Evolutionary conservation across 2,888 invertebrate genomes (phyloP).

Genomic region (Dilophus febrilis): DNA sequence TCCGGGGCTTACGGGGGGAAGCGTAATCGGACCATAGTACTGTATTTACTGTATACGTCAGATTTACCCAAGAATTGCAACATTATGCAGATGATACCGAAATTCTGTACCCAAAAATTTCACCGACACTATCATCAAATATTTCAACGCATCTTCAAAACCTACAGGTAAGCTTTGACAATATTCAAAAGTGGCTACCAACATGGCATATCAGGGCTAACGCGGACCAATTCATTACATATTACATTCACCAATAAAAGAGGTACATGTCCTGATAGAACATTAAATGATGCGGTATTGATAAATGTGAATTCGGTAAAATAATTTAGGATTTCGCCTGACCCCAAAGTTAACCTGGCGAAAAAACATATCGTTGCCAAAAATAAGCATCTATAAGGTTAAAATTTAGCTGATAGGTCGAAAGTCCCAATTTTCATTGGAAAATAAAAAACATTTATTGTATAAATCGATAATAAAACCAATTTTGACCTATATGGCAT

Average conservation of each 20-base stretch:
- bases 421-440: no score
- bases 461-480: conserved; percentile 7
- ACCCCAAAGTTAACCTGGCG: no score
- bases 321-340: no score
- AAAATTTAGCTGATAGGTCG: no score
- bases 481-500: conserved; percentile 9
- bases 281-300: neutral
- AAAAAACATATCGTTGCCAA: no score
- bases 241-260: conserved; percentile 13
- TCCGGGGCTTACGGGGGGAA: conserved; percentile 11
- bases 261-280: conserved; percentile 8
- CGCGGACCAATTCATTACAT: conserved; percentile 11
- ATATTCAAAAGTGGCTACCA: conserved; percentile 10
- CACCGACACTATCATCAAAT: conserved; percentile 9
- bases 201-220: conserved; percentile 13
- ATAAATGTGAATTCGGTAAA: no score
- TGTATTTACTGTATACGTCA: conserved; percentile 9
- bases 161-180: conserved; percentile 11
- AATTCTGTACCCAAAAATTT: conserved; percentile 6
- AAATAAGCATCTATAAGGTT: no score
- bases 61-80: conserved; percentile 8
- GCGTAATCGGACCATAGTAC: conserved; percentile 9
- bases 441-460: no score
- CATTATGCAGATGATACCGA: conserved; percentile 11
- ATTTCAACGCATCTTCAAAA: no score